Conservation (phyloP, 2,888 invertebrate species). For the Metalampra italica region DNA sequence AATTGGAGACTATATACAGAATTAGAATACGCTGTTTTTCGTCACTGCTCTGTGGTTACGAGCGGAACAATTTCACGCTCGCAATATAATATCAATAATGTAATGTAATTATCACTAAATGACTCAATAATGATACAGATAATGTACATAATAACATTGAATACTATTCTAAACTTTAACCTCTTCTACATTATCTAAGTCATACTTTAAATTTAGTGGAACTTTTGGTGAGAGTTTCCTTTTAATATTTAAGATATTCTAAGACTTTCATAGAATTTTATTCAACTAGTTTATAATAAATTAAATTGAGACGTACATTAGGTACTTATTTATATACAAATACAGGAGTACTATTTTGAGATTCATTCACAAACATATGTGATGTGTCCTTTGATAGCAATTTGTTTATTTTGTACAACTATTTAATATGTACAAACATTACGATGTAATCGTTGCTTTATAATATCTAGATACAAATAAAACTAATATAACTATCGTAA, state of each 20-base stretch:
- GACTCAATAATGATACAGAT: conserved; percentile 28
- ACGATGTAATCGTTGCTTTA: conserved; percentile 42
- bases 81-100: conserved; percentile 44
- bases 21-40: not conserved
- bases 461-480: conserved; percentile 18
- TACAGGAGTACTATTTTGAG: conserved; percentile 51
- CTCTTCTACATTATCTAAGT: conserved; percentile 27
- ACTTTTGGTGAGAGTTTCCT: conserved; percentile 48
- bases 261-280: conserved; percentile 38
- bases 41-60: not conserved
- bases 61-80: conserved; percentile 19
- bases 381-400: conserved; percentile 42
- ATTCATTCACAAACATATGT: conserved; percentile 54
- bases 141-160: conserved; percentile 56
- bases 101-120: not conserved
- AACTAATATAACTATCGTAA: not conserved
- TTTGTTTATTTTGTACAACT: conserved; percentile 30
- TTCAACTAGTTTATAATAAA: conserved; percentile 35
- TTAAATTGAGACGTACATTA: conserved; percentile 39
- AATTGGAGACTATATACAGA: not conserved
- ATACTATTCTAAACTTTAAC: conserved; percentile 48
- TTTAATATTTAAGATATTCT: conserved; percentile 22
- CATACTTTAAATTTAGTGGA: conserved; percentile 43
- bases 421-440: conserved; percentile 37
- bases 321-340: conserved; percentile 46